Conservation (phyloP, 2,888 invertebrate genomes). For the Calliopum simillimum region DNA sequence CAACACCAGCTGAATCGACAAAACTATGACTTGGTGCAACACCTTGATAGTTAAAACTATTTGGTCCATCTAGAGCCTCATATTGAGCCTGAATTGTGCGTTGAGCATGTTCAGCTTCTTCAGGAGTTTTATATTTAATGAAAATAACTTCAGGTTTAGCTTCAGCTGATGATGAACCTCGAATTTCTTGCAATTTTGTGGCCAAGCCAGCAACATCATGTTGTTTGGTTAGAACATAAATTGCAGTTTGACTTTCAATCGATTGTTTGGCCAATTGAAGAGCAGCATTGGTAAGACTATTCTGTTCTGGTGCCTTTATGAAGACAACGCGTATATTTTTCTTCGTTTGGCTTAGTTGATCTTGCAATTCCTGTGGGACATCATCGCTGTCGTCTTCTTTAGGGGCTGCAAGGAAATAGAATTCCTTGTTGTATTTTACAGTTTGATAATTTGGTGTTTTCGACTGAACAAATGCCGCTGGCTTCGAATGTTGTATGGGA, state of each 20-base stretch:
- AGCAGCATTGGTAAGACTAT: slow-evolving; percentile 45
- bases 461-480: background rate
- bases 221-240: slow-evolving; percentile 52
- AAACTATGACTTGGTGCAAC: slow-evolving; percentile 46
- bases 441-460: background rate
- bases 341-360: slow-evolving; percentile 41
- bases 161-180: slow-evolving; percentile 26
- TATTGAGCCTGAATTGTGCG: slow-evolving; percentile 55
- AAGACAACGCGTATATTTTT: slow-evolving; percentile 53
- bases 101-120: slow-evolving; percentile 55
- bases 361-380: slow-evolving; percentile 32
- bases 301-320: slow-evolving; percentile 51
- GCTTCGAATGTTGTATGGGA: background rate
- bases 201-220: slow-evolving; percentile 47
- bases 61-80: slow-evolving; percentile 49
- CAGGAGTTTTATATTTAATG: slow-evolving; percentile 55
- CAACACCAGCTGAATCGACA: slow-evolving; percentile 26
- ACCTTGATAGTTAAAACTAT: slow-evolving; percentile 47
- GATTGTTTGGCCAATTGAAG: slow-evolving; percentile 48
- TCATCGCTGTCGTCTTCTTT: slow-evolving; percentile 46
- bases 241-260: slow-evolving; percentile 44
- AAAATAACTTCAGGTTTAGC: slow-evolving; percentile 56
- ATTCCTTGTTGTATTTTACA: slow-evolving; percentile 47
- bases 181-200: slow-evolving; percentile 43
- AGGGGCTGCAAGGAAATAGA: slow-evolving; percentile 48